A percentile compares a stretch with the other conserved stretches of the same genome.
These are phyloP conservation scores for Karalla daura DNA, from an alignment of 2,797 vertebrate species.

Conservation along the genomic window DNA sequence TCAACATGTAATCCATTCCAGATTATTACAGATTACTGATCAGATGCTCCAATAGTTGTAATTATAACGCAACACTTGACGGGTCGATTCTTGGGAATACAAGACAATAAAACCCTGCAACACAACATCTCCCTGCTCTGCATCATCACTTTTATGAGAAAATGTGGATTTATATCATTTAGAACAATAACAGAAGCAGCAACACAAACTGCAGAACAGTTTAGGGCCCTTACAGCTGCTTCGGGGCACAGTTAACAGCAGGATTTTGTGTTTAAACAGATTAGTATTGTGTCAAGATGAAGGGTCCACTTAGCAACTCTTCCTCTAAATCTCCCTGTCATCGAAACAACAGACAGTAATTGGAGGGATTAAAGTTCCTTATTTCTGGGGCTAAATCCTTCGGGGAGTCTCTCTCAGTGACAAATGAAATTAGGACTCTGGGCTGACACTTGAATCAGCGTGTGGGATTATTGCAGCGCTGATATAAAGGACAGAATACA, in stretches of 20 bases:
- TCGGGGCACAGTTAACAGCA: neutral
- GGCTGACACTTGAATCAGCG: constrained; percentile 55
- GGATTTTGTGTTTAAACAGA: constrained; percentile 16
- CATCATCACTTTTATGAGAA: neutral
- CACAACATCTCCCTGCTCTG: neutral
- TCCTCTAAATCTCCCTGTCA: constrained; percentile 11
- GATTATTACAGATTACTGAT: constrained; percentile 60
- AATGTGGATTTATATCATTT: neutral
- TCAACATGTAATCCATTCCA: constrained; percentile 69
- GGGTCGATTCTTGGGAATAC: neutral
- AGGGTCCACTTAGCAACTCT: constrained; percentile 31
- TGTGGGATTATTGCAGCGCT: constrained; percentile 34
- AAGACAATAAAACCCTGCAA: neutral
- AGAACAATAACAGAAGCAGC: neutral
- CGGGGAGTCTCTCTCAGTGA: constrained; percentile 25
- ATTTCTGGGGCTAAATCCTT: constrained; percentile 28
- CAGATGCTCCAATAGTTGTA: constrained; percentile 15
- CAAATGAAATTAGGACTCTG: constrained; percentile 32
- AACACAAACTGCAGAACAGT: no score
- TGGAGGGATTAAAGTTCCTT: constrained; percentile 39
- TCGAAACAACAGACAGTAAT: constrained; percentile 37
- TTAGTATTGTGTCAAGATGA: constrained; percentile 11
- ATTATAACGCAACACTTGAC: neutral
- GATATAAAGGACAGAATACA: constrained; percentile 12
- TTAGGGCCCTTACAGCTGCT: no score